Evolutionary conservation across 1,140 invertebrate species (phyloP), one percentile per base, ranked within the genome.

Genomic region (Cotesia vestalis): DNA sequence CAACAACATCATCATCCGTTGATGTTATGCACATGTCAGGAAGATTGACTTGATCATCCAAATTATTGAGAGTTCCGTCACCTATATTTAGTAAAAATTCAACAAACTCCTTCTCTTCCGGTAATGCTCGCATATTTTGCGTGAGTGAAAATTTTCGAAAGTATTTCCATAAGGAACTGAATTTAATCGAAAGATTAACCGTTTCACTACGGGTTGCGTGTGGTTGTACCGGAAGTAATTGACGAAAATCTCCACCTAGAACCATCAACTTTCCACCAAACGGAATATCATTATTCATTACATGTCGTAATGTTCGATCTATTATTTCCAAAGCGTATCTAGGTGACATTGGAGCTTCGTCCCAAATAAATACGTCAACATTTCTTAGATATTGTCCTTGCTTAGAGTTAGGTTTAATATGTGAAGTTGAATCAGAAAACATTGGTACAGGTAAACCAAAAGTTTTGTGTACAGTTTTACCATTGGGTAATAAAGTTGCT

Each of bases 261-360:
- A 81, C 35, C 3, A 80, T 14, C 20, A 72, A 55, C 76, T 80
- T 77, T 20, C 76, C 76, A 4, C 80, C 69, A 64, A 71, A 66
- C 11, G 62, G 76, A 35, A 66, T 12, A 71, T 71, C 14, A 53
- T 68, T 64, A 66, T 71, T 70, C 72, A 73, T 71, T 40, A 78
- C 64, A 59, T 77, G 73, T 46, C 66, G 59, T 27, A 79, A 69
- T 59, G 73, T 73, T 61, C 72, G 61, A 64, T 80, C 76, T 4
- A 76, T 38, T 12, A 69, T 35, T 46, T 69, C 67, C 11, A 69
- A 40, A 1, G 74, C 76, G 53, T 68, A 72, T 27, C 64, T 38
- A 36, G 71, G 75, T 11, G 77, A 38, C 79, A 79, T 78, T 1
- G 77, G 75, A 5, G 77, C 79, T 71, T 83, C 80, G 11, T 46